phyloP scores from a whole-genome alignment of 2,797 vertebrate species.

The Amblyraja radiata region DNA sequence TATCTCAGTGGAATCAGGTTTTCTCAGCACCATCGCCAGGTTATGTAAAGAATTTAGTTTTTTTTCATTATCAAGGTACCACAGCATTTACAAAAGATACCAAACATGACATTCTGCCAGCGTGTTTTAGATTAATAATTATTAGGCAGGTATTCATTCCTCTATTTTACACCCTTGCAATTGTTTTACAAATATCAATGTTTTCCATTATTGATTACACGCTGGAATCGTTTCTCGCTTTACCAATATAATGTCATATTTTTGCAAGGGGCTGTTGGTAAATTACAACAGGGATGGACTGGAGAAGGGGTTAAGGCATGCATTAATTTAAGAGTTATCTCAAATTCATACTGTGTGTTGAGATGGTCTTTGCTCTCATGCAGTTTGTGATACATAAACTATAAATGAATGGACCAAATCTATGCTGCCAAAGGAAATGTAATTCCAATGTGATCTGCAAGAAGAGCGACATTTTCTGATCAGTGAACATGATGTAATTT shows the following conservation, averaged over 20 bases:
- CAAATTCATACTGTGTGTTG: not conserved
- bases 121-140: not conserved
- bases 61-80: constrained; percentile 9
- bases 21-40: not conserved
- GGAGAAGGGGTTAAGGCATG: not conserved
- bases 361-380: not conserved
- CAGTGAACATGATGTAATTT: not conserved
- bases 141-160: not conserved
- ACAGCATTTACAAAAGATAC: not conserved
- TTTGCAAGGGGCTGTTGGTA: not conserved
- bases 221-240: not conserved
- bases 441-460: not conserved
- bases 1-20: not conserved
- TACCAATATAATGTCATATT: no score
- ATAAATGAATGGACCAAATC: not conserved
- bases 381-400: not conserved
- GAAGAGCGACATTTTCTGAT: not conserved
- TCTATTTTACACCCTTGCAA: not conserved
- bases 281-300: not conserved
- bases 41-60: not conserved
- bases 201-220: not conserved
- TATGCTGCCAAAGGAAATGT: not conserved
- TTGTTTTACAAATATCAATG: not conserved
- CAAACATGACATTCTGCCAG: not conserved
- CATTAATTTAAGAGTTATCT: not conserved